Evolutionary conservation across 2,888 invertebrate species (phyloP), one percentile per base, ranked within the genome.

Genomic region (Scelioninae gen. 1): DNA sequence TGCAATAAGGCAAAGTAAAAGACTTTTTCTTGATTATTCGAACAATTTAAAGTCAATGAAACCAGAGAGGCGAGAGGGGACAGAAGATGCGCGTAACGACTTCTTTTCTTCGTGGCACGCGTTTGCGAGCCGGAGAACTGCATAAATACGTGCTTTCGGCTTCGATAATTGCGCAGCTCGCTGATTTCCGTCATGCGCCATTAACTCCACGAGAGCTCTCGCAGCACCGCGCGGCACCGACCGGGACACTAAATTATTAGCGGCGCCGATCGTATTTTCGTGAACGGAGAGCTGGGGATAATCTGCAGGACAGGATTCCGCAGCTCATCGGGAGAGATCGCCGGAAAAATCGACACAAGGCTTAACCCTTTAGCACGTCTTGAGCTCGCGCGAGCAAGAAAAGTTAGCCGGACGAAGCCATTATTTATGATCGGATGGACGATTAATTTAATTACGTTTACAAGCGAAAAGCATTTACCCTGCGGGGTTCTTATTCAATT

Each of bases 121-220:
- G 77, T 76, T 83, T 55, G 60, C 66, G 6, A 68, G 65, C 16
- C 65, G 69, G 40, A 79, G 71, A 80, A 74, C 77, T 81, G 80
- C 74, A 81, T 81, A 77, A 84, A 81, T 80, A 81, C 77, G 83
- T 74, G 83, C 83, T 83, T 83, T 83, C 68, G 68, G 80, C 72
- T 68, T 79, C 80, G 77, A 83, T 83, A 83, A 83, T 83, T 80
- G 77, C 80, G 72, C 80, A 66, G 68, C 75, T 83, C 69, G 75
- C 78, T 71, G 75, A 83, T 83, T 66, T 77, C 63, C 77, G 80
- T 68, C 77, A 80, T 72, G 79, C 79, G 72, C 83, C 77, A 80
- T 80, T 83, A 77, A 79, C 63, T 66, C 62, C 66, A 71, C 56
- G 56, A 71, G 79, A 60, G 51, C 45, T 82, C 74, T 68, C 32